A percentile compares a stretch with the other conserved stretches of the same genome.
These are phyloP conservation scores for Triplophysa siluroides DNA, from an alignment of 2,113 vertebrate species.

Conservation along the genomic window DNA sequence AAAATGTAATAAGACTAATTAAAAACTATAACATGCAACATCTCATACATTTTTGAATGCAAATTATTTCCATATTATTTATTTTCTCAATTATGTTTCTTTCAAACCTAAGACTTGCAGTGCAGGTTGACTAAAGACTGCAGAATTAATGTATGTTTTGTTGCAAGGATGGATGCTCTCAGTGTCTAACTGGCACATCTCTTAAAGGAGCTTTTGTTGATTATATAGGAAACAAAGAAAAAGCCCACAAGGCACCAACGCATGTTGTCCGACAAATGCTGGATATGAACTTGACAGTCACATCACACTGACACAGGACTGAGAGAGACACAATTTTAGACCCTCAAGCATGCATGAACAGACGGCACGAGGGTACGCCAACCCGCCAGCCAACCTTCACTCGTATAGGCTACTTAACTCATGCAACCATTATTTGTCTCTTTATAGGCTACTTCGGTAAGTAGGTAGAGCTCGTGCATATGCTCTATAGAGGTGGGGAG, in stretches of 20 bases:
- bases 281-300: constrained; percentile 18
- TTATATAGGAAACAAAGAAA: constrained; percentile 47
- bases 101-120: background rate
- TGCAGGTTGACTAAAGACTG: constrained; percentile 7
- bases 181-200: constrained; percentile 34
- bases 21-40: background rate
- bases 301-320: constrained; percentile 21
- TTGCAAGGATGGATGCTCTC: constrained; percentile 24
- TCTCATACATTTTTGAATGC: background rate
- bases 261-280: constrained; percentile 39
- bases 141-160: constrained; percentile 18
- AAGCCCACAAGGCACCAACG: constrained; percentile 1
- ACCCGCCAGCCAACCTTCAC: constrained; percentile 37
- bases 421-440: constrained; percentile 43
- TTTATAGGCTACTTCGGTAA: constrained; percentile 26
- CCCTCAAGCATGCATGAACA: constrained; percentile 35
- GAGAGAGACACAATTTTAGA: constrained; percentile 43
- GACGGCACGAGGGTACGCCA: constrained; percentile 14
- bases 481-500: background rate
- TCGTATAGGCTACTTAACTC: constrained; percentile 1
- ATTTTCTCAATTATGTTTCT: too few relatives aligned
- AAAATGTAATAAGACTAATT: background rate
- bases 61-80: background rate
- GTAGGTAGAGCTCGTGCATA: constrained; percentile 19
- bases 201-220: constrained; percentile 38